These are phyloP conservation scores for Gastrophryne carolinensis DNA, from an alignment of 2,797 vertebrate species.

Conservation along the genomic window DNA sequence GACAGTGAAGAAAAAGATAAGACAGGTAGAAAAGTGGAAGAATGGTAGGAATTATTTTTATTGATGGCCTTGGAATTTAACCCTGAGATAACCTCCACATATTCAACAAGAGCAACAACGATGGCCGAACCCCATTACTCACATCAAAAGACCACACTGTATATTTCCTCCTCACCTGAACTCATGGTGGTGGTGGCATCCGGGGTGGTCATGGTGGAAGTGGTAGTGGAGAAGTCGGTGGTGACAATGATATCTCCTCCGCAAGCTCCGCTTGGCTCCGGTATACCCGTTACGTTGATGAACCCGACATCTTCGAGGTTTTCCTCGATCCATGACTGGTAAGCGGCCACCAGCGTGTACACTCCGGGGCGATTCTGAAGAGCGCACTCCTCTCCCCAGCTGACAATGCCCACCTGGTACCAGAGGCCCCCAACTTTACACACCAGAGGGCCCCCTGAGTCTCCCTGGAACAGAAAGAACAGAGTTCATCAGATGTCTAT, in stretches of 20 bases:
- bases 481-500: no score
- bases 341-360: conserved; percentile 71
- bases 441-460: conserved; percentile 71
- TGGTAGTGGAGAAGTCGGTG: background rate
- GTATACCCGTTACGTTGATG: background rate
- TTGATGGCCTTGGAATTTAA: no score
- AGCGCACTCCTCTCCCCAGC: conserved; percentile 80
- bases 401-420: conserved; percentile 79
- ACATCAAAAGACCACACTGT: no score
- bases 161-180: background rate
- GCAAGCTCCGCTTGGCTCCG: background rate
- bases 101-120: no score
- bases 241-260: background rate
- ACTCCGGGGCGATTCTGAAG: conserved; percentile 75
- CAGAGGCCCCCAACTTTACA: conserved; percentile 75
- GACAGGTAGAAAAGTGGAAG: no score
- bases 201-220: no score
- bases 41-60: no score
- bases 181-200: background rate
- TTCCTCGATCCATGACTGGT: conserved; percentile 69
- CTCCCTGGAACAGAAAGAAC: background rate
- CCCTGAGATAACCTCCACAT: no score
- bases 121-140: no score
- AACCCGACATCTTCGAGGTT: background rate
- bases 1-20: no score